A percentile compares a stretch with the other conserved stretches of the same genome.
Conservation (phyloP, 2,113 vertebrate species). For the Psilopogon haemacephalus region DNA sequence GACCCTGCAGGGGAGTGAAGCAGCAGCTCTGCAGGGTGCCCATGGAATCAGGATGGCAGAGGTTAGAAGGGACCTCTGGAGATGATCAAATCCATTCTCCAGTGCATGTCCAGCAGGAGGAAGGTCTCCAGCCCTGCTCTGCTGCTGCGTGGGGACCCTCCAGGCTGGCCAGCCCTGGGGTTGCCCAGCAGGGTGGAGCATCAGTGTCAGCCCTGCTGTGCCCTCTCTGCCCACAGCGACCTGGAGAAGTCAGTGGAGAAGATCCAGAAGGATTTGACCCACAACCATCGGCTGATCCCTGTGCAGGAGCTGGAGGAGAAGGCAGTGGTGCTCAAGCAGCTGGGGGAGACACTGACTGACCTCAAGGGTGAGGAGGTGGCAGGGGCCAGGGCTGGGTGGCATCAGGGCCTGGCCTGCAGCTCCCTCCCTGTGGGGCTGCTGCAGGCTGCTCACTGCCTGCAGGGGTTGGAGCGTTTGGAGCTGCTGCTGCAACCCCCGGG, state of each 20-base stretch:
- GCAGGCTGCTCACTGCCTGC: not conserved
- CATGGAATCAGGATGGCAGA: no score
- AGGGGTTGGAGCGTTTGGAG: not conserved
- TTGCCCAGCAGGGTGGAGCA: not conserved
- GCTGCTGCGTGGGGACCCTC: accelerated
- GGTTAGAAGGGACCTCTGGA: no score
- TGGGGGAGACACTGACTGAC: conserved; percentile 93
- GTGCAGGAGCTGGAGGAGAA: conserved; percentile 97
- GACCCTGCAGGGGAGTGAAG: not conserved
- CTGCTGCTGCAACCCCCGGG: not conserved
- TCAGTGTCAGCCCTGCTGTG: not conserved
- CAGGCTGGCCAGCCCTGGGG: not conserved
- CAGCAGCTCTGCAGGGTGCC: not conserved
- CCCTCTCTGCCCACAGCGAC: conserved; percentile 79
- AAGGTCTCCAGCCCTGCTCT: not conserved
- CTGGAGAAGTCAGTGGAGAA: conserved; percentile 95
- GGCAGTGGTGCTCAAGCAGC: conserved; percentile 86
- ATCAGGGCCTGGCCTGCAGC: not conserved
- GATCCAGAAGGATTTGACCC: conserved; percentile 90
- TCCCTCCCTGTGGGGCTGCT: accelerated
- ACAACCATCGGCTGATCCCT: conserved; percentile 88
- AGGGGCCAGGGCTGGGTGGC: not conserved
- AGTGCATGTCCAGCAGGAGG: accelerated
- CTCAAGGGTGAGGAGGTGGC: conserved; percentile 86
- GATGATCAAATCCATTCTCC: not conserved